Percentiles rank a stretch among this genome's conserved stretches.
Evolutionary conservation across 2,797 vertebrate genomes (phyloP).

Genomic region (Cynodonichthys magdalenae): DNA sequence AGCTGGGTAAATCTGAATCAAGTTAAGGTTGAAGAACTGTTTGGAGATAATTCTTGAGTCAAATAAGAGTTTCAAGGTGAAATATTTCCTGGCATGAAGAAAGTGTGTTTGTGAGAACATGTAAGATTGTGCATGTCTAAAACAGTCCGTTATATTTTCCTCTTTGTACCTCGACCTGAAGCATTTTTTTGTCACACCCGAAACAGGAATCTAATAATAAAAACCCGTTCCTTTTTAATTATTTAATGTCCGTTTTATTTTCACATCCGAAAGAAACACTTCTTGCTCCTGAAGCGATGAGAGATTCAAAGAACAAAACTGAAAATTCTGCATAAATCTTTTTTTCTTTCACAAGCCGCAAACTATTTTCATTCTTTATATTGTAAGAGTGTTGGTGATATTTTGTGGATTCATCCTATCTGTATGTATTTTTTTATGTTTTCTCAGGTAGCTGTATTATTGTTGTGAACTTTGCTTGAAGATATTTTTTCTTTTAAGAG

Average conservation of each 20-base stretch:
- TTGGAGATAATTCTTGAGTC: neutral
- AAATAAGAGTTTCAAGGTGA: too few relatives aligned
- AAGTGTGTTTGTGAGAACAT: neutral
- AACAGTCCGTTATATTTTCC: conserved; percentile 21
- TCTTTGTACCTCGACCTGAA: conserved; percentile 11
- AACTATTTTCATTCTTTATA: conserved; percentile 57
- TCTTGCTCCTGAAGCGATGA: conserved; percentile 30
- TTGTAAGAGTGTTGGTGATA: conserved; percentile 45
- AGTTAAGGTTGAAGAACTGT: neutral
- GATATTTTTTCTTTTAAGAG: too few relatives aligned
- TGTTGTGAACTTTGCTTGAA: neutral
- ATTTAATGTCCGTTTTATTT: conserved; percentile 22
- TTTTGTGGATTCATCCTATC: conserved; percentile 38
- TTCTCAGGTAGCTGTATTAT: conserved; percentile 9
- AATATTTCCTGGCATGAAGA: too few relatives aligned
- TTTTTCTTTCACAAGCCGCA: conserved; percentile 48
- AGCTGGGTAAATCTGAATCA: neutral
- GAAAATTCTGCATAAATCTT: conserved; percentile 62
- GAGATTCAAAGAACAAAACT: conserved; percentile 43
- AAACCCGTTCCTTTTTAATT: conserved; percentile 24
- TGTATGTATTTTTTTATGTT: conserved; percentile 30
- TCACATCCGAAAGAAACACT: conserved; percentile 35
- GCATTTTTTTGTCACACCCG: conserved; percentile 40
- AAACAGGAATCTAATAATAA: conserved; percentile 52
- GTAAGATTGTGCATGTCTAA: conserved; percentile 13